phyloP scores from a whole-genome alignment of 2,797 vertebrate species.

The Cetoscarus ocellatus region DNA sequence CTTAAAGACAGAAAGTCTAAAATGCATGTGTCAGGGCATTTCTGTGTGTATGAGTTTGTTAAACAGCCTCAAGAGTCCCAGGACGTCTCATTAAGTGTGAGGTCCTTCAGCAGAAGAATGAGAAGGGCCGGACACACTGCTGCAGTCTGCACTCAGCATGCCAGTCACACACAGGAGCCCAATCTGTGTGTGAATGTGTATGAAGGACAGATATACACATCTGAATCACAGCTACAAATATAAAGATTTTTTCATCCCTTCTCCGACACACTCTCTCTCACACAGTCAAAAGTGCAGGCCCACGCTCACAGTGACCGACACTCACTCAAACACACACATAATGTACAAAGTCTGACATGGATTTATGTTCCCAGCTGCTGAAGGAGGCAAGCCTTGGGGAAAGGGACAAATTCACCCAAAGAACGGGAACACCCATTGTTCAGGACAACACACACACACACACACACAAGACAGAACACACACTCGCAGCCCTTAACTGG shows the following conservation, averaged over 20 bases:
- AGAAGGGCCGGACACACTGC: slow-evolving; percentile 61
- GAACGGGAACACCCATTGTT: slow-evolving; percentile 65
- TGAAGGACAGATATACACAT: slow-evolving; percentile 23
- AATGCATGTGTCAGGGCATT: slow-evolving; percentile 2
- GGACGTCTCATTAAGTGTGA: slow-evolving; percentile 78
- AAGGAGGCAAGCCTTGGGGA: slow-evolving; percentile 63
- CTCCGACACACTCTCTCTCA: slow-evolving; percentile 24
- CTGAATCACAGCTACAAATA: slow-evolving; percentile 33
- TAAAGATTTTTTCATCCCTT: slow-evolving; percentile 12
- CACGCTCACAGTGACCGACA: slow-evolving; percentile 25
- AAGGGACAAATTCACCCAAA: slow-evolving; percentile 65
- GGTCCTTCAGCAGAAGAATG: slow-evolving; percentile 56
- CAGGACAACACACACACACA: slow-evolving; percentile 37
- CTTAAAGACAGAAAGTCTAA: slow-evolving; percentile 1
- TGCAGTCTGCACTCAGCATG: slow-evolving; percentile 74
- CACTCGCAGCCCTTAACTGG: slow-evolving; percentile 45
- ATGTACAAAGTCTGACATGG: slow-evolving; percentile 57
- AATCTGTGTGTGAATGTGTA: slow-evolving; percentile 5
- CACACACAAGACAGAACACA: slow-evolving; percentile 14
- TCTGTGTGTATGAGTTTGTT: slow-evolving; percentile 31
- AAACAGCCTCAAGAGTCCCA: slow-evolving; percentile 63
- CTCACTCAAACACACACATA: slow-evolving; percentile 24
- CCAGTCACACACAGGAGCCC: slow-evolving; percentile 59
- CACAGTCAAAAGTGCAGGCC: slow-evolving; percentile 24
- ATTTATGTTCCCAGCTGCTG: slow-evolving; percentile 70